Conservation (phyloP, 2,797 vertebrate species). For the Spinus olivaceus region DNA sequence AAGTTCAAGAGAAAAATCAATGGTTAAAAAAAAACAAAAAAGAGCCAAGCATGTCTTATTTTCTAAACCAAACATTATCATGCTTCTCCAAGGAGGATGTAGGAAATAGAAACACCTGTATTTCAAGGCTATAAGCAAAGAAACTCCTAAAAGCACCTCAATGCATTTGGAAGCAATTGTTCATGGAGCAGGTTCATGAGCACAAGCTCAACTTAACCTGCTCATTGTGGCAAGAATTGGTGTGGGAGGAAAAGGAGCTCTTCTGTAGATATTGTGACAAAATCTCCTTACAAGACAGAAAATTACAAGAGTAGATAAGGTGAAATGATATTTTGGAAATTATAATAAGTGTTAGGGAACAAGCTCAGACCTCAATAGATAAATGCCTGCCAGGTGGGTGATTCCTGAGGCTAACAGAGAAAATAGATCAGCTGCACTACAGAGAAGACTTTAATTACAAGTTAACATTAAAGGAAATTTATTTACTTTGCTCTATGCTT, state of each 20-base stretch:
- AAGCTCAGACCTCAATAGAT: slow-evolving; percentile 25
- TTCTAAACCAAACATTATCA: not conserved
- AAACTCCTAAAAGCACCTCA: not conserved
- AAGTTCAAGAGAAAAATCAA: not conserved
- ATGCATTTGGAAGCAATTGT: not conserved
- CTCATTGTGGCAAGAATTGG: not conserved
- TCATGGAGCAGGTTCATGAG: not conserved
- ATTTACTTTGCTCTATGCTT: not conserved
- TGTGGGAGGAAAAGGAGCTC: not conserved
- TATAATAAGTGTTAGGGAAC: not conserved
- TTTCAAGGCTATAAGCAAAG: not conserved
- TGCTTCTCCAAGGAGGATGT: not conserved
- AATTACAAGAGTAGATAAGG: not conserved
- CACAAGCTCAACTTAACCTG: no score
- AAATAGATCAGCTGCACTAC: slow-evolving; percentile 10
- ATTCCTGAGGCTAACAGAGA: not conserved
- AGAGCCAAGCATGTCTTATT: not conserved
- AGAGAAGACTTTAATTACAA: not conserved
- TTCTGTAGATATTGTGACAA: not conserved
- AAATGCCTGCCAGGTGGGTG: not conserved
- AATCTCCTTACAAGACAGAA: not conserved
- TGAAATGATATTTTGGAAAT: slow-evolving; percentile 9
- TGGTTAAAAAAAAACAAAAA: not conserved
- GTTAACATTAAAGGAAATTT: no score
- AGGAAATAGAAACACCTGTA: not conserved